Base-by-base conservation (phyloP, 2,797 vertebrate species). In the Ispidina lecontei region DNA sequence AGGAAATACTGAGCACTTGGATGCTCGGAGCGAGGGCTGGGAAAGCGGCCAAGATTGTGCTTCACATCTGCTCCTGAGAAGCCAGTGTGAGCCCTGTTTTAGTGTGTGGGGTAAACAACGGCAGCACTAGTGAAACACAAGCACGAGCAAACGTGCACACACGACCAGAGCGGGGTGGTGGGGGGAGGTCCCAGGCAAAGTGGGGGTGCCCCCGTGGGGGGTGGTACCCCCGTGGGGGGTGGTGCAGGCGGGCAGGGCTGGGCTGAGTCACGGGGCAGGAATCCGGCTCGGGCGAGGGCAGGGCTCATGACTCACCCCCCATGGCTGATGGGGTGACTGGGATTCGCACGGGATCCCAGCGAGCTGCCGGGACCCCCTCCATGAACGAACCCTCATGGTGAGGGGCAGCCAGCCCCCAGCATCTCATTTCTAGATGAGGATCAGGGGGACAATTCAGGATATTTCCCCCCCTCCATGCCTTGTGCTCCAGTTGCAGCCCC, bases 1-100 rank as follows among this genome's bases (percentile, higher is more conserved):
- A 95, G 97, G 95, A 97, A 97, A 97, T 97, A 97, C 96, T 96
- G 97, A 97, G 95, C 97, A 88, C 96, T 97, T 92, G 96, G 96
- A 84, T 35, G 93, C 96, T 94, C 91, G 33, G 93, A 96, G 96
- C 94, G 56, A 90, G 85, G 84, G 87, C 83, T 95, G 97, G 97
- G 97, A 97, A 93, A 43, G 47, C 73, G 12, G 95, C 97, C 97
- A 97, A 97, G 96, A 96, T 95, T 96, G 94, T 91, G 97, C 96
- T 97, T 97, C 97, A 97, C 97, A 97, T 97, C 97, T 97, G 96
- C 97, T 96, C 95, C 95, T 77, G 97, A 95, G 95, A 95, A 94
- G 93, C 74, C 91, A 91, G 69, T 89, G 94, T 91, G 80, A 96
- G 94, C 94, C 94, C 96, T 87, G 93, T 74, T 80, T 71, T 64